Conservation (phyloP, 2,888 invertebrate genomes). For the Caenorhabditis becei region DNA sequence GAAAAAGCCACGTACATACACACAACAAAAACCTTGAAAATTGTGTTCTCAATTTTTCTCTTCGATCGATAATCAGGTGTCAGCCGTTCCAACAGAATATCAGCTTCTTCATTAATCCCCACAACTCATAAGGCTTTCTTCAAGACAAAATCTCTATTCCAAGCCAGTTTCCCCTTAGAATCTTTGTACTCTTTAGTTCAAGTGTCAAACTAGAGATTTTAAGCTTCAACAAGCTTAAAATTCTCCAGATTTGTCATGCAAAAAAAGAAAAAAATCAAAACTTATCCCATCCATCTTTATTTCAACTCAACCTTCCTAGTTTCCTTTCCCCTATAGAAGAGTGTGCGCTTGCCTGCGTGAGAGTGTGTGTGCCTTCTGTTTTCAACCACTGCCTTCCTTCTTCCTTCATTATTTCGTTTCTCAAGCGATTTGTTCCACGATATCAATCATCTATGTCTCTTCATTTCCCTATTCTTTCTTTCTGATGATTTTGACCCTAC, state of each 20-base stretch:
- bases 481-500: slow-evolving; percentile 26
- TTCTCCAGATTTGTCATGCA: background rate
- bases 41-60: slow-evolving; percentile 18
- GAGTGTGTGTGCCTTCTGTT: slow-evolving; percentile 61
- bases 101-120: slow-evolving; percentile 54
- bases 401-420: slow-evolving; percentile 20
- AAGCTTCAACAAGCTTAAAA: too few species aligned
- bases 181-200: slow-evolving; percentile 5
- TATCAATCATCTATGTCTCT: slow-evolving; percentile 7
- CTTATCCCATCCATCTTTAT: background rate
- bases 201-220: background rate
- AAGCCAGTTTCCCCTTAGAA: slow-evolving; percentile 6
- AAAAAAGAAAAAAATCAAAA: background rate
- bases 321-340: slow-evolving; percentile 15
- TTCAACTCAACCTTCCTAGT: slow-evolving; percentile 10
- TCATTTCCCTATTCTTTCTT: slow-evolving; percentile 7
- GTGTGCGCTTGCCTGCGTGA: slow-evolving; percentile 58
- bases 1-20: slow-evolving; percentile 28
- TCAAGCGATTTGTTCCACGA: slow-evolving; percentile 1
- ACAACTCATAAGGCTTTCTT: slow-evolving; percentile 7
- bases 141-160: slow-evolving; percentile 12
- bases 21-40: slow-evolving; percentile 6
- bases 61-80: slow-evolving; percentile 42
- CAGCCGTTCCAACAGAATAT: slow-evolving; percentile 16
- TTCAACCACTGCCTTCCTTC: slow-evolving; percentile 28